Conservation (phyloP, 1,140 invertebrate genomes). For the Drosophila baimaii region DNA sequence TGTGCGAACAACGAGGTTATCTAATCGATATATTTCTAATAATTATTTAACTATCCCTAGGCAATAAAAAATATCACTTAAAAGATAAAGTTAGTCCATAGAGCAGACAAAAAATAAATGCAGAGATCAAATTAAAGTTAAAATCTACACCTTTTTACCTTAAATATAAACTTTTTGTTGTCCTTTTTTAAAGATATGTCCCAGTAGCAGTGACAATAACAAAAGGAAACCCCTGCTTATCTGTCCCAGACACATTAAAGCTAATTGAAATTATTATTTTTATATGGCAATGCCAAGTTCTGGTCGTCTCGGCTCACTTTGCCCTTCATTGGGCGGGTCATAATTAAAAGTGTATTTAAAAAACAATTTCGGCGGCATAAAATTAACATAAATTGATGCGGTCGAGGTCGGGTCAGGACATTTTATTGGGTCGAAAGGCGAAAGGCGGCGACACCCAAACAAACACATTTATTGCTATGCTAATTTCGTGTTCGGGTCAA, state of each 20-base stretch:
- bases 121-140: neutral
- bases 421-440: slow-evolving; percentile 17
- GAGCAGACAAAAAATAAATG: neutral
- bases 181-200: no score
- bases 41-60: no score
- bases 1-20: no score
- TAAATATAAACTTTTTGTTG: neutral
- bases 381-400: slow-evolving; percentile 79
- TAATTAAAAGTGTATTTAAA: slow-evolving; percentile 82
- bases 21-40: no score
- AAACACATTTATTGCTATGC: slow-evolving; percentile 76
- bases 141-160: neutral
- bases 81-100: neutral
- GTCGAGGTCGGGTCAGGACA: slow-evolving; percentile 46
- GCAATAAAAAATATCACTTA: neutral
- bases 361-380: slow-evolving; percentile 72
- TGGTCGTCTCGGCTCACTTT: slow-evolving; percentile 24
- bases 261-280: slow-evolving; percentile 66
- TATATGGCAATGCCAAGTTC: slow-evolving; percentile 30
- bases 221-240: slow-evolving; percentile 11
- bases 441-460: slow-evolving; percentile 58
- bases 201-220: neutral
- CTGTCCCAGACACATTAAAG: slow-evolving; percentile 50
- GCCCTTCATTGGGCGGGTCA: slow-evolving; percentile 49
- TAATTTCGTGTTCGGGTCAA: slow-evolving; percentile 70